A percentile compares a stretch with the other conserved stretches of the same genome.
Evolutionary conservation across 1,140 invertebrate species (phyloP).

Genomic region (Physella acuta): DNA sequence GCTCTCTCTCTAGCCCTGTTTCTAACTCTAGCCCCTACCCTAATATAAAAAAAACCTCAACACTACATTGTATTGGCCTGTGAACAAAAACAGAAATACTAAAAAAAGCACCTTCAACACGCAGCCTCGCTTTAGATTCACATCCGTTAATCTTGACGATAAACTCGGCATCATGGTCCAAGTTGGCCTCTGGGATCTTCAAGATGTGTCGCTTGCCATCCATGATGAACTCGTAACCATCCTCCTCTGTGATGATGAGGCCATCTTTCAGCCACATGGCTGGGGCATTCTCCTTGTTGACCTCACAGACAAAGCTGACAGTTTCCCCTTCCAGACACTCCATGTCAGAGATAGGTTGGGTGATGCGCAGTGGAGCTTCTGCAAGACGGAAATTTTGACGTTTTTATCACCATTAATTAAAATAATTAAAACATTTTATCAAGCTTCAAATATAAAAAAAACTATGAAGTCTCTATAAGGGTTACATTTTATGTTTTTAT

Average conservation of each 20-base stretch:
- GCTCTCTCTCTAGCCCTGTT: too few relatives aligned
- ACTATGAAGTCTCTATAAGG: neutral
- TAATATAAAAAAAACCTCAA: constrained; percentile 2
- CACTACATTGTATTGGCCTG: constrained; percentile 25
- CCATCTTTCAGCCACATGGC: constrained; percentile 87
- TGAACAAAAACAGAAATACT: constrained; percentile 3
- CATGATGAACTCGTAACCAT: constrained; percentile 48
- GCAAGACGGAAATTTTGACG: constrained; percentile 13
- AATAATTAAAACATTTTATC: too few relatives aligned
- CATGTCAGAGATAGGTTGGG: constrained; percentile 42
- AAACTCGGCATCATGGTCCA: constrained; percentile 83
- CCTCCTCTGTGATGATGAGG: constrained; percentile 41
- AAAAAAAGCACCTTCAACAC: constrained; percentile 73
- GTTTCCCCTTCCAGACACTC: constrained; percentile 46
- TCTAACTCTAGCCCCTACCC: too few relatives aligned
- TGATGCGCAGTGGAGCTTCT: constrained; percentile 47
- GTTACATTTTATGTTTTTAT: too few relatives aligned
- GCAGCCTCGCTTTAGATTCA: constrained; percentile 80
- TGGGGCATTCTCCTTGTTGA: constrained; percentile 74
- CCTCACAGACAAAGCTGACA: constrained; percentile 52
- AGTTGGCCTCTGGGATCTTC: constrained; percentile 74
- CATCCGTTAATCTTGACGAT: constrained; percentile 76
- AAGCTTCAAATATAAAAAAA: too few relatives aligned
- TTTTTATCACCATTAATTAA: too few relatives aligned
- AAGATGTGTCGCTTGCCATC: constrained; percentile 61